Base-by-base conservation (phyloP, 2,113 vertebrate species). In the Mustelus asterias region DNA sequence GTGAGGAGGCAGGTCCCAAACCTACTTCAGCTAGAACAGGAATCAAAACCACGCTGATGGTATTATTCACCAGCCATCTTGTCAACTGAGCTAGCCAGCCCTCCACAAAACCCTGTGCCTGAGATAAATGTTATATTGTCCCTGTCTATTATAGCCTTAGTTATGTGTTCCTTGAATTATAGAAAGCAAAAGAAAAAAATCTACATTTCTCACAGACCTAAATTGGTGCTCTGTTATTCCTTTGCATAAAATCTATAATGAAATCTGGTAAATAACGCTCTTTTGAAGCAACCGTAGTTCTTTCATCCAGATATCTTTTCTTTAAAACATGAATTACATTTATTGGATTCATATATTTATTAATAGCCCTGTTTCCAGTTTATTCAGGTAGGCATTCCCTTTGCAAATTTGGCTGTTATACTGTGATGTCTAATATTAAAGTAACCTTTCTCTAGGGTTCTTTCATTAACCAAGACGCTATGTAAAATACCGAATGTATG, bases 261-360 rank as follows among this genome's bases (percentile, higher is more conserved):
- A 65, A 65, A 37, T 63, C n/a, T 37, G 16, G 58, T 92, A 92
- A 14, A 92, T n/a, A n/a, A n/a, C 1, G 3, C 33, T 1, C 16
- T 63, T 92, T n/a, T 67, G 60, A 67, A 65, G 37, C 29, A 90
- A 90, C 13, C 16, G 10, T 67, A 93, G 0, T 37, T 92, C 63
- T 92, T 92, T 37, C 54, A 92, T 92, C 58, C 37, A 41, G 63
- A 67, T 16, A 33, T 22, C 22, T 93, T 83, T 93, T 67, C 89
- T 93, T 65, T 65, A 37, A 65, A 92, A 41, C 3, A 58, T 37
- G 9, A 3, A 65, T 37, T 93, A 37, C 60, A n/a, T 93, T 93
- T 93, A 65, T 93, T 93, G 60, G 60, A 22, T 93, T 93, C 22
- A 93, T n/a, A 16, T 63, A 65, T 65, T 93, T 93, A 93, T 65